These are phyloP conservation scores for Hepsetus odoe DNA, from an alignment of 2,113 vertebrate genomes.

Conservation along the genomic window DNA sequence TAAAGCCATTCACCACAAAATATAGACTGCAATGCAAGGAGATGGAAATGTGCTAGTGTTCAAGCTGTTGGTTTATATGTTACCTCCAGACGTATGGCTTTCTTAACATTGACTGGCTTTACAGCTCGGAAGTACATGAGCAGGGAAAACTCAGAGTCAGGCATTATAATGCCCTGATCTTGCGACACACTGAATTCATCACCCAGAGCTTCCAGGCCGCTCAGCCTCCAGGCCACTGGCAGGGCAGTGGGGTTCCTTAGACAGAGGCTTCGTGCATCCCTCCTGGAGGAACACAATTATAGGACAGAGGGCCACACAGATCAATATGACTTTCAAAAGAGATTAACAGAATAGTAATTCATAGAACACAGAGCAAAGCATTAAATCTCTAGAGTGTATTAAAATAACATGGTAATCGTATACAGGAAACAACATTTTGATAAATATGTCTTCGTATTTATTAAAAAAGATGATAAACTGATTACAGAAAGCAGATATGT, in stretches of 20 bases:
- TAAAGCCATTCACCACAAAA: not conserved
- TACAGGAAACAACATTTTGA: no score
- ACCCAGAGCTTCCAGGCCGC: slow-evolving; percentile 80
- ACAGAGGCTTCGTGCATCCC: slow-evolving; percentile 68
- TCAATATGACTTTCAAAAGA: not conserved
- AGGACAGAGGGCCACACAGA: not conserved
- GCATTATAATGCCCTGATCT: slow-evolving; percentile 70
- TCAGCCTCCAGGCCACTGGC: slow-evolving; percentile 82
- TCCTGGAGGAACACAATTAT: slow-evolving; percentile 64
- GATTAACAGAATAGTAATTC: no score
- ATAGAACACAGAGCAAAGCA: no score
- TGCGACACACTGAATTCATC: slow-evolving; percentile 80
- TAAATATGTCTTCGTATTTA: no score
- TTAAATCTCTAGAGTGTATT: no score
- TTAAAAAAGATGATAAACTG: not conserved
- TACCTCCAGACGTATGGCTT: slow-evolving; percentile 85
- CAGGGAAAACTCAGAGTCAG: slow-evolving; percentile 70
- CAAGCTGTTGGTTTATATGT: not conserved
- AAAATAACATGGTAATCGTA: no score
- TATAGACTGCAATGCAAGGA: not conserved
- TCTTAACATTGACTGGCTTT: slow-evolving; percentile 75
- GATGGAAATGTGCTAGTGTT: not conserved
- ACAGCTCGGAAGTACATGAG: slow-evolving; percentile 77
- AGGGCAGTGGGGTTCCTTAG: slow-evolving; percentile 78
- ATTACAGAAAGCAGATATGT: not conserved